Evolutionary conservation across 2,888 invertebrate species (phyloP).

Genomic region (Latrodectus elegans): DNA sequence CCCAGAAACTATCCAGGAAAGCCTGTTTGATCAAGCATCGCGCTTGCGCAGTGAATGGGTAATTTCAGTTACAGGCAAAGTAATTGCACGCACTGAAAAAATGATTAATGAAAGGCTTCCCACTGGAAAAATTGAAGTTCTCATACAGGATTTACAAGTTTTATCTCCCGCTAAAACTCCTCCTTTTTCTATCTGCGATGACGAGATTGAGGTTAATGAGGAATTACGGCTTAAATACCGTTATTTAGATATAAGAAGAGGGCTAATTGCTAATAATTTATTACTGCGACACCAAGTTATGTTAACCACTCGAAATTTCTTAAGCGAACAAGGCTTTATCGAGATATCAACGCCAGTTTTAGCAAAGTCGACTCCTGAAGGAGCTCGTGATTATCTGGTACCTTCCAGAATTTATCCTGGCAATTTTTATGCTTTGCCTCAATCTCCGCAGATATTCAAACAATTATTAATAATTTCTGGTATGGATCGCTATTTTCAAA

Average conservation of each 20-base stretch:
- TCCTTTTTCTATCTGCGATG: neutral
- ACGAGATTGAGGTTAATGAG: neutral
- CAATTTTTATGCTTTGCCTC: constrained; percentile 70
- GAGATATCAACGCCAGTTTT: neutral
- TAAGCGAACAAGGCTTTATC: neutral
- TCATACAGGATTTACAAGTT: neutral
- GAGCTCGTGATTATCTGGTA: constrained; percentile 70
- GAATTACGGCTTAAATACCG: neutral
- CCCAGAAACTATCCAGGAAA: neutral
- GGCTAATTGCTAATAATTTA: neutral
- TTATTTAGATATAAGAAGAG: neutral
- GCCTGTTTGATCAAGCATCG: neutral
- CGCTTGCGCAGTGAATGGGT: neutral
- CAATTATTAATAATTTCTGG: constrained; percentile 98
- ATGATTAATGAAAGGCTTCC: neutral
- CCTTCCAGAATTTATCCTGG: constrained; percentile 68
- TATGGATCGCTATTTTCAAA: constrained; percentile 88
- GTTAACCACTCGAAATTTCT: neutral
- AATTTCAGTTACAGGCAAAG: neutral
- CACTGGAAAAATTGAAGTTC: neutral
- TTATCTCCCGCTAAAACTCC: neutral
- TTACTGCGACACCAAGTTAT: neutral
- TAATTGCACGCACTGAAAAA: neutral
- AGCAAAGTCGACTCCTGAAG: constrained; percentile 66
- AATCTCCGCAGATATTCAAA: constrained; percentile 81